Conservation (phyloP, 1,140 invertebrate species). For the fruit fly (Drosophila melanogaster) region Release_6_plus_ISO1_MT NT_037436.4:22660001-22660500, state of each 20-base stretch:
- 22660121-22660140: conserved; percentile 55
- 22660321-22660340: background rate
- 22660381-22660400: conserved; percentile 19
- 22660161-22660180: conserved; percentile 53
- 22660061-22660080: conserved; percentile 14
- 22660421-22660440: conserved; percentile 47
- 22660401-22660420: conserved; percentile 35
- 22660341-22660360: conserved; percentile 19
- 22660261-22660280: conserved; percentile 69
- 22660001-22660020: conserved; percentile 82
- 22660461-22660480: conserved; percentile 83
- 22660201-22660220: conserved; percentile 20
- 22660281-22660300: conserved; percentile 65
- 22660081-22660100: conserved; percentile 53
- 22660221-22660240: conserved; percentile 60
- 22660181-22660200: too few species aligned
- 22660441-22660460: conserved; percentile 62
- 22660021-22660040: conserved; percentile 68
- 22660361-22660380: conserved; percentile 60
- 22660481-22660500: conserved; percentile 83
- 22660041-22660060: conserved; percentile 32
- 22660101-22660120: conserved; percentile 73
- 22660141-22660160: conserved; percentile 44
- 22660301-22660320: conserved; percentile 52
- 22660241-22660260: conserved; percentile 79